A percentile compares a stretch with the other conserved stretches of the same genome.
Evolutionary conservation across 2,888 invertebrate genomes (phyloP).

Genomic region (Tetragonula carbonaria): DNA sequence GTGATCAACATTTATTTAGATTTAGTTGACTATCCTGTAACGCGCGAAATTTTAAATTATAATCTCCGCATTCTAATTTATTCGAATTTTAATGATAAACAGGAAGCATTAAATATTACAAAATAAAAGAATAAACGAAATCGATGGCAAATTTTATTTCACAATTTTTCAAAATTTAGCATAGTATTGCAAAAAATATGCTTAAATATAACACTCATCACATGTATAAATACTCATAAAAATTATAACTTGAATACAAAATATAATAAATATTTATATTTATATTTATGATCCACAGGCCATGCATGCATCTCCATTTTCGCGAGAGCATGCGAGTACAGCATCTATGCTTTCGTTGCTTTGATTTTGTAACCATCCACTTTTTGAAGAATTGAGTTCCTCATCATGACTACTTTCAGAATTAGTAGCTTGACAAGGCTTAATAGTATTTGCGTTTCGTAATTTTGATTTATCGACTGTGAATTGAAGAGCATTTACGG

Average conservation of each 20-base stretch:
- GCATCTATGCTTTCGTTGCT: slow-evolving; percentile 86
- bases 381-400: slow-evolving; percentile 3
- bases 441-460: slow-evolving; percentile 65
- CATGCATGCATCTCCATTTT: slow-evolving; percentile 92
- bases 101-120: neutral
- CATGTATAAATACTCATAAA: slow-evolving; percentile 28
- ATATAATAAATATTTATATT: slow-evolving; percentile 1
- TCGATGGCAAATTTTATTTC: slow-evolving; percentile 25
- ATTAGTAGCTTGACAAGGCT: slow-evolving; percentile 72
- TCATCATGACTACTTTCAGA: slow-evolving; percentile 22
- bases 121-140: neutral
- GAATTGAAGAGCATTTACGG: slow-evolving; percentile 98
- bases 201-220: slow-evolving; percentile 40
- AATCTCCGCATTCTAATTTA: neutral
- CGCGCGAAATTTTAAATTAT: slow-evolving; percentile 12
- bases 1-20: slow-evolving; percentile 5
- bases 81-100: neutral
- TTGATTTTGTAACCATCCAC: slow-evolving; percentile 15
- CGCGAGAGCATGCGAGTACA: slow-evolving; percentile 93
- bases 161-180: neutral
- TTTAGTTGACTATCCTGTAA: slow-evolving; percentile 11
- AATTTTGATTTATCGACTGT: slow-evolving; percentile 95
- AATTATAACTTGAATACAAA: slow-evolving; percentile 11
- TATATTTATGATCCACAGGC: slow-evolving; percentile 92
- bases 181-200: neutral